A percentile compares a stretch with the other conserved stretches of the same genome.
phyloP scores from a whole-genome alignment of 1,140 invertebrate species.

The Theocolax elegans region DNA sequence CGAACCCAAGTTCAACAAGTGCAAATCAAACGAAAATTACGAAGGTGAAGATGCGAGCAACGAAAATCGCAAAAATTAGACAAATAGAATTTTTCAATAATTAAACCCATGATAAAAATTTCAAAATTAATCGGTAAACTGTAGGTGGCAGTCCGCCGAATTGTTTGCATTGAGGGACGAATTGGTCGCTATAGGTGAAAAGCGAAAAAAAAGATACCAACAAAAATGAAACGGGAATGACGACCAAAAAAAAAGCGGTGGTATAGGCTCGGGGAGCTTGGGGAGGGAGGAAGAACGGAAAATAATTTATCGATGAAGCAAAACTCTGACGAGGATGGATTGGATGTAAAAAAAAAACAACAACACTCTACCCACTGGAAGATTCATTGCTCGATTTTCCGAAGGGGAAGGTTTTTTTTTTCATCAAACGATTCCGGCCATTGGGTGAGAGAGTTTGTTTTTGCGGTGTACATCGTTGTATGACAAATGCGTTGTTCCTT shows the following conservation, averaged over 20 bases:
- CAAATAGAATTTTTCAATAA: no score
- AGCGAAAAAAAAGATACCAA: neutral
- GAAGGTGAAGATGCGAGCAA: no score
- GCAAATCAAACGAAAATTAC: no score
- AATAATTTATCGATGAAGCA: slow-evolving; percentile 8
- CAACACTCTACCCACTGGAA: neutral
- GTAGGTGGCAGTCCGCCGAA: neutral
- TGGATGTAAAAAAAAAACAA: slow-evolving; percentile 31
- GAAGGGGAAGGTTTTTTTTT: no score
- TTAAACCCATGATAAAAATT: slow-evolving; percentile 5
- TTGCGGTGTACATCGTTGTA: neutral
- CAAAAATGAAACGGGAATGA: neutral
- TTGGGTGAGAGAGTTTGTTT: neutral
- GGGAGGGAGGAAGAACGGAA: neutral
- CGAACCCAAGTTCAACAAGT: no score
- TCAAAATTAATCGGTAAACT: slow-evolving; percentile 5
- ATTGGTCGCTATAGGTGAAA: neutral
- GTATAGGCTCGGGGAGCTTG: neutral
- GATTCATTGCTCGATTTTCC: slow-evolving; percentile 18
- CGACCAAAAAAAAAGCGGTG: neutral
- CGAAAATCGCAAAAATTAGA: no score
- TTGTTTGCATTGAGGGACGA: slow-evolving; percentile 12
- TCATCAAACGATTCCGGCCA: neutral
- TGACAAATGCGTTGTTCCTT: neutral
- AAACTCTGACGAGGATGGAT: slow-evolving; percentile 12